Percentiles rank a stretch among this genome's conserved stretches.
Evolutionary conservation across 2,797 vertebrate genomes (phyloP).

Genomic region (Podargus strigoides): DNA sequence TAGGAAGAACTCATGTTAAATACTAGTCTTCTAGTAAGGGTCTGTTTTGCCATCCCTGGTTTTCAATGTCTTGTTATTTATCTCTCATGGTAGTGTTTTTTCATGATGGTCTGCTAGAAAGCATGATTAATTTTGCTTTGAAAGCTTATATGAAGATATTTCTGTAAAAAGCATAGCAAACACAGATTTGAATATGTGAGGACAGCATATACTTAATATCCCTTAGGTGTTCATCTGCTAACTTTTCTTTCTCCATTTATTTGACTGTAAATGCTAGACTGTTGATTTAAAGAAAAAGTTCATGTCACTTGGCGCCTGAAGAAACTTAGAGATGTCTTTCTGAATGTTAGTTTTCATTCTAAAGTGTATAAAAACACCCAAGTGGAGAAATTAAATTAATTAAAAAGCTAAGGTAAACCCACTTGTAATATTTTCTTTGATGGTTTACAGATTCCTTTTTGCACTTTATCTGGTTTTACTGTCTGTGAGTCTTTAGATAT

Average conservation of each 20-base stretch:
- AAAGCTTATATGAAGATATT: background rate
- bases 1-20: background rate
- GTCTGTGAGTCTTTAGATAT: background rate
- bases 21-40: slow-evolving; percentile 15
- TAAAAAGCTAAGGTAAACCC: background rate
- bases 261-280: background rate
- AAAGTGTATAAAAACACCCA: background rate
- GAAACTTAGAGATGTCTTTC: background rate
- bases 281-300: background rate
- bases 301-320: background rate
- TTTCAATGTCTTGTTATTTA: background rate
- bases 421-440: background rate
- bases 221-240: background rate
- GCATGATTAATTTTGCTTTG: background rate
- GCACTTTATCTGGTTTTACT: background rate
- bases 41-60: background rate
- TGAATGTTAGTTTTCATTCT: background rate
- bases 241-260: background rate
- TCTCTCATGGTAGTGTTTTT: background rate
- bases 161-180: background rate
- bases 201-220: background rate
- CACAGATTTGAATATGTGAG: background rate
- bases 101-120: background rate
- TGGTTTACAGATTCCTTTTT: background rate
- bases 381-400: background rate